A percentile compares a stretch with the other conserved stretches of the same genome.
These are phyloP conservation scores for Sebastes hubbsi DNA, from an alignment of 2,797 vertebrate species.

Conservation along the genomic window DNA sequence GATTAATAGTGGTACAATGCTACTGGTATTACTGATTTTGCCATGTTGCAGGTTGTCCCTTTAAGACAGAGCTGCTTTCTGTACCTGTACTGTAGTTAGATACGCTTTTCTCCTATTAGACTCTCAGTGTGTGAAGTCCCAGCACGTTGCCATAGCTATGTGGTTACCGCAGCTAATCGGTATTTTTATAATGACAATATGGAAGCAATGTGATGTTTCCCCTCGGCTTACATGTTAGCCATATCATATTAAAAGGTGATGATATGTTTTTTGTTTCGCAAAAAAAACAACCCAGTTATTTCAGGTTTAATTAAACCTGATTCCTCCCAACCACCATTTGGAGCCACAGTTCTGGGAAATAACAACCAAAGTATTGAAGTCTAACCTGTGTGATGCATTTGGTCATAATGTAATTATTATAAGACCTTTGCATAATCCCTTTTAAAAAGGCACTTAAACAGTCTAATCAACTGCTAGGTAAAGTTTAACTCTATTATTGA, in stretches of 20 bases:
- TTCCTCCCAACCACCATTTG: background rate
- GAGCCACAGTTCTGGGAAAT: background rate
- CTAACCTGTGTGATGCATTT: background rate
- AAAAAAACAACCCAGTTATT: background rate
- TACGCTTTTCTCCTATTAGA: background rate
- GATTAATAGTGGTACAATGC: background rate
- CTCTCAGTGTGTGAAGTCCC: background rate
- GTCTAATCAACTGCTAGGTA: background rate
- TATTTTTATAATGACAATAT: background rate
- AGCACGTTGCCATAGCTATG: background rate
- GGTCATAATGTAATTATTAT: background rate
- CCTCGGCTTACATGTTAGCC: background rate
- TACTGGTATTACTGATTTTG: background rate
- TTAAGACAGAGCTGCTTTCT: background rate
- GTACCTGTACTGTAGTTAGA: background rate
- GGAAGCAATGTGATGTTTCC: background rate
- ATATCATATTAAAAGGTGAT: background rate
- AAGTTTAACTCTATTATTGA: background rate
- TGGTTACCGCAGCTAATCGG: background rate
- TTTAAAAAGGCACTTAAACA: constrained; percentile 12
- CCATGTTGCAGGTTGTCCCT: background rate
- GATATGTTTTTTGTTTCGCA: background rate
- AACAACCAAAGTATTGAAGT: background rate
- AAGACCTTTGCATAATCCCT: background rate
- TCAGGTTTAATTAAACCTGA: background rate